Evolutionary conservation across 2,888 invertebrate species (phyloP).

Genomic region (Oeneis ivallda): DNA sequence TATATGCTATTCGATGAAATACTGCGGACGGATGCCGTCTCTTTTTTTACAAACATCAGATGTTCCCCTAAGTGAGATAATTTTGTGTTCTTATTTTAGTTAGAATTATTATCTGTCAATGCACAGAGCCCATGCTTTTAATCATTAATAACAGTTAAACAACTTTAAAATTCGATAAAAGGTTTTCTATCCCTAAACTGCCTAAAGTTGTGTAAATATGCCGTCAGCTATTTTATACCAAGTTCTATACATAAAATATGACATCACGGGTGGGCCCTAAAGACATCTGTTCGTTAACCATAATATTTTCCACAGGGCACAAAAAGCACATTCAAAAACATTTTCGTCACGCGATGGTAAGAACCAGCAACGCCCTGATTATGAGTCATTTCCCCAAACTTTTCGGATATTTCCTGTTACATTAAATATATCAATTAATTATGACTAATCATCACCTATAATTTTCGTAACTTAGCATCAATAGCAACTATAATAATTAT

Average conservation of each 20-base stretch:
- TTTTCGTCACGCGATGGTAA: constrained; percentile 33
- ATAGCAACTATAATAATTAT: not conserved
- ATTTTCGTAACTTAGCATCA: constrained; percentile 8
- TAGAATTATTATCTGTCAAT: too few relatives aligned
- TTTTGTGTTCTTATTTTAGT: too few relatives aligned
- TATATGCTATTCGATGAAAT: too few relatives aligned
- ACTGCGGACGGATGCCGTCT: too few relatives aligned
- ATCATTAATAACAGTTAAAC: too few relatives aligned
- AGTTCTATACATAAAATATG: constrained; percentile 26
- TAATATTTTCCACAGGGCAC: constrained; percentile 25
- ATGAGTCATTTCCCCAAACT: constrained; percentile 25
- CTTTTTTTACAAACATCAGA: too few relatives aligned
- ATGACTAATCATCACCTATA: constrained; percentile 21
- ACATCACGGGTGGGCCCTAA: constrained; percentile 28
- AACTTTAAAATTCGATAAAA: too few relatives aligned
- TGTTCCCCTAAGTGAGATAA: too few relatives aligned
- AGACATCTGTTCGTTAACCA: constrained; percentile 31
- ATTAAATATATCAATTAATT: constrained; percentile 23
- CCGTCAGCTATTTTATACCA: not conserved
- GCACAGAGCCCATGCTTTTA: too few relatives aligned
- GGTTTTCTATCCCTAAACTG: too few relatives aligned
- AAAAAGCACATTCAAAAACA: constrained; percentile 24
- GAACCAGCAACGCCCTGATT: constrained; percentile 24
- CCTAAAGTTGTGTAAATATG: too few relatives aligned
- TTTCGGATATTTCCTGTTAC: constrained; percentile 28